Conservation (phyloP, 2,113 vertebrate species). For the Sphaerodactylus townsendi region DNA sequence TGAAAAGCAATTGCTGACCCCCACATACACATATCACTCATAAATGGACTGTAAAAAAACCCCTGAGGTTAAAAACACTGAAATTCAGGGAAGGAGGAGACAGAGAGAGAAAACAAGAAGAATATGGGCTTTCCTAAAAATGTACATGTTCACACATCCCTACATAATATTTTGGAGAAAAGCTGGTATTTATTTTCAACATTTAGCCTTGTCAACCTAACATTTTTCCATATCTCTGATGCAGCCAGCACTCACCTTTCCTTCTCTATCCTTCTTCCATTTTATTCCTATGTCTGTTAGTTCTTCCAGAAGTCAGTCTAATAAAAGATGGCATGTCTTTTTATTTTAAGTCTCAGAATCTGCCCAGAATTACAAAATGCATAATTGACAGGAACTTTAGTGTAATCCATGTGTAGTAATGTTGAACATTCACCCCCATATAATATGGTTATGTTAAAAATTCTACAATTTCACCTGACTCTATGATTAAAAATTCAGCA, state of each 20-base stretch:
- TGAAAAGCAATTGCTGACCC: no score
- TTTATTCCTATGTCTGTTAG: neutral
- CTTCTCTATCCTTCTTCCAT: neutral
- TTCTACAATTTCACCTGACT: neutral
- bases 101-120: no score
- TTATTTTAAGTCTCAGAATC: neutral
- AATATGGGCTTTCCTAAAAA: no score
- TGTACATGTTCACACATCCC: no score
- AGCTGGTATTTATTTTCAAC: neutral
- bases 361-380: neutral
- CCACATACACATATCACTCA: no score
- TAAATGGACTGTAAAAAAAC: no score
- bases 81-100: no score
- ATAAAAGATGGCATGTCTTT: neutral
- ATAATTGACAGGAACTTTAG: neutral
- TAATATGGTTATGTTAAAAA: neutral
- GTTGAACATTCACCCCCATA: neutral
- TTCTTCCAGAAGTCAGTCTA: neutral
- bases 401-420: neutral
- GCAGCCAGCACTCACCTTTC: neutral
- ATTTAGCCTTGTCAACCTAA: neutral
- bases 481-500: constrained; percentile 3
- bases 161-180: neutral
- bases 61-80: no score
- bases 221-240: neutral